Conservation (phyloP, 2,888 invertebrate genomes). For the Nebria brevicollis region DNA sequence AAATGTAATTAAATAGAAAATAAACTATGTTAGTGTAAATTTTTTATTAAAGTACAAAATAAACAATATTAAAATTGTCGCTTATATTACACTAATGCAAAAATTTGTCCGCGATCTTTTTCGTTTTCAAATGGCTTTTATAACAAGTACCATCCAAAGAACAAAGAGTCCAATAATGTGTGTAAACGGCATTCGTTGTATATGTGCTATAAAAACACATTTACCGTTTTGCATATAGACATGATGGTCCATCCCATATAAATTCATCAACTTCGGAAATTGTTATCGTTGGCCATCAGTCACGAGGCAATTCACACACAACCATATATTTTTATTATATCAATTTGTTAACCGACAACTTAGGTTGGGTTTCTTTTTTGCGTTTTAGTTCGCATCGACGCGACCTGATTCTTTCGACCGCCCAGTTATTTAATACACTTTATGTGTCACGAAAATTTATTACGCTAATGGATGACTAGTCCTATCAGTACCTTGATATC, state of each 20-base stretch:
- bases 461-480: not conserved
- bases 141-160: not conserved
- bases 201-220: not conserved
- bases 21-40: no score
- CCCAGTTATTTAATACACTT: conserved; percentile 1
- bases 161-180: not conserved
- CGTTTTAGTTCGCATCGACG: not conserved
- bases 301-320: not conserved
- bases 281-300: not conserved
- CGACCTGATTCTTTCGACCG: not conserved
- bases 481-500: not conserved
- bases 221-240: not conserved
- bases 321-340: not conserved
- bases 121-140: not conserved
- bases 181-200: not conserved
- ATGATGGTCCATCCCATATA: not conserved
- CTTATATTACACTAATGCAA: not conserved
- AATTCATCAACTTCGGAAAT: not conserved
- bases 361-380: not conserved
- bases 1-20: no score
- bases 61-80: no score
- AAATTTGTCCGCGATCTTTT: not conserved
- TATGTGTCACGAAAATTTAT: conserved; percentile 1
- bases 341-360: not conserved
- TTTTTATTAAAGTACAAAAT: no score